phyloP scores from a whole-genome alignment of 2,113 vertebrate genomes.

The Pycnonotus jocosus region DNA sequence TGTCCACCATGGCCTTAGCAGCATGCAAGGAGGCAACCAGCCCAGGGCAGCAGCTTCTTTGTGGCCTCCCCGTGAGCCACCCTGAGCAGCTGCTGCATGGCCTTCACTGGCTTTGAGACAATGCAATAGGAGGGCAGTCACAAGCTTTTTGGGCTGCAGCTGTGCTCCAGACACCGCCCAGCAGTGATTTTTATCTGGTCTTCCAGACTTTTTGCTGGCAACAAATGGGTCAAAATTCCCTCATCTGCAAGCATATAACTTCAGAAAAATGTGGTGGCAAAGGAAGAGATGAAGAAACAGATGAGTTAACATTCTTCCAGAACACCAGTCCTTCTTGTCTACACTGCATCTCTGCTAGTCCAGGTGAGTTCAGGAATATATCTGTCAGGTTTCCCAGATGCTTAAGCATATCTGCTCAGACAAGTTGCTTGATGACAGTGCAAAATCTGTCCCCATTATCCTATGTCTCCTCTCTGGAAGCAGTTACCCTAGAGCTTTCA shows the following conservation, averaged over 20 bases:
- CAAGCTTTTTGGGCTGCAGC: neutral
- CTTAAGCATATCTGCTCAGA: neutral
- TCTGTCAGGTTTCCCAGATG: neutral
- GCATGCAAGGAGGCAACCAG: neutral
- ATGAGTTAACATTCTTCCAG: neutral
- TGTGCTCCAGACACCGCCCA: neutral
- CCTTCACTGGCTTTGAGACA: neutral
- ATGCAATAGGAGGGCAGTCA: neutral
- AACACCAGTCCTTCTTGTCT: neutral
- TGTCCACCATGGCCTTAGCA: neutral
- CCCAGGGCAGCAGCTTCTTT: neutral
- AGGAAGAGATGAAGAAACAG: neutral
- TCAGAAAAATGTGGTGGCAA: neutral
- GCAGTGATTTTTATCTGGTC: neutral
- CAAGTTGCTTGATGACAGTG: neutral
- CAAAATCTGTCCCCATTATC: neutral
- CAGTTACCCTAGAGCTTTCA: neutral
- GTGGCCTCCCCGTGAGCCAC: rapidly evolving
- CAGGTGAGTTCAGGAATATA: neutral
- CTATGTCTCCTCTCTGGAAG: neutral
- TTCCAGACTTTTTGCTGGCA: neutral
- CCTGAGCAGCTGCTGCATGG: neutral
- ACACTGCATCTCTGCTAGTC: neutral
- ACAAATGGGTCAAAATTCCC: neutral
- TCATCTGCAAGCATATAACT: neutral